A percentile compares a stretch with the other conserved stretches of the same genome.
These are phyloP conservation scores for Pterostichus madidus DNA, from an alignment of 2,888 invertebrate species.

Conservation along the genomic window DNA sequence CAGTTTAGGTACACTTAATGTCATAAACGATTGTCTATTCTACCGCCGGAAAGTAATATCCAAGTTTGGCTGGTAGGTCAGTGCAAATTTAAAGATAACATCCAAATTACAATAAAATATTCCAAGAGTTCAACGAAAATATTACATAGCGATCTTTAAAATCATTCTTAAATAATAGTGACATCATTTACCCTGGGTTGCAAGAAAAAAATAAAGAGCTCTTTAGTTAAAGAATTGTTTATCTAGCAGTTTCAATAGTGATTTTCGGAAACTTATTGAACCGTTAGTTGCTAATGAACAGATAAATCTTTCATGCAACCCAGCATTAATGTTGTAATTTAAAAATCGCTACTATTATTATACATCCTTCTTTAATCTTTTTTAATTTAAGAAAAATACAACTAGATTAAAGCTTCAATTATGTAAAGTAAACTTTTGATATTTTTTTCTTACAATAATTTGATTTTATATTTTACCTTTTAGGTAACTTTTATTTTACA, in stretches of 20 bases:
- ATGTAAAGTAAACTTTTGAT: conserved; percentile 42
- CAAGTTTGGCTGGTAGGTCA: conserved; percentile 36
- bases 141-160: conserved; percentile 27
- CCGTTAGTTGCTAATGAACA: too few relatives aligned
- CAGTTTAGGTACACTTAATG: conserved; percentile 51
- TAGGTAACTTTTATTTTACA: not conserved
- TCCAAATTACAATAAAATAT: conserved; percentile 27
- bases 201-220: too few relatives aligned
- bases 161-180: conserved; percentile 1
- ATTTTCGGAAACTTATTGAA: too few relatives aligned
- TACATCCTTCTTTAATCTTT: not conserved
- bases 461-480: conserved; percentile 39
- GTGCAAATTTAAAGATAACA: conserved; percentile 19
- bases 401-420: conserved; percentile 41
- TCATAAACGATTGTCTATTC: conserved; percentile 52
- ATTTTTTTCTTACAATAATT: conserved; percentile 26
- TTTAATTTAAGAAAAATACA: conserved; percentile 34
- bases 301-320: too few relatives aligned
- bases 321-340: conserved; percentile 34
- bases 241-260: too few relatives aligned
- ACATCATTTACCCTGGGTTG: too few relatives aligned
- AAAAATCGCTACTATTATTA: conserved; percentile 14
- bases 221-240: too few relatives aligned
- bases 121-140: conserved; percentile 33
- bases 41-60: conserved; percentile 45